These are phyloP conservation scores for Paelopatides confundens DNA, from an alignment of 53 echinoderm and acorn worm species.

Conservation along the genomic window DNA sequence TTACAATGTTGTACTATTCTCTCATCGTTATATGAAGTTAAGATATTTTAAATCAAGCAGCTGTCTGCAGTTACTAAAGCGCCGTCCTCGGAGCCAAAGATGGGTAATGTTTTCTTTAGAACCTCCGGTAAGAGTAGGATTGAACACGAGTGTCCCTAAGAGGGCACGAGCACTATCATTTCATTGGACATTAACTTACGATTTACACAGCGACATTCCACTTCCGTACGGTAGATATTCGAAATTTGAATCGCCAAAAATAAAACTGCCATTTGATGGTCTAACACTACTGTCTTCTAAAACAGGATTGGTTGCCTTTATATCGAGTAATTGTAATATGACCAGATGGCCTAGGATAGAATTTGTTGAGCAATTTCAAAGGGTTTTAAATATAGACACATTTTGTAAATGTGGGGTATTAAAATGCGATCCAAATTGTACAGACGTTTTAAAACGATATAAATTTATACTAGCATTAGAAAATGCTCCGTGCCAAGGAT, in stretches of 20 bases:
- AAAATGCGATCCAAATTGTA: slow-evolving; percentile 5
- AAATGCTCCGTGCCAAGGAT: slow-evolving; percentile 42
- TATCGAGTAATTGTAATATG: slow-evolving; percentile 43
- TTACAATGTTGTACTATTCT: slow-evolving; percentile 40
- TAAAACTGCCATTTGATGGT: not conserved
- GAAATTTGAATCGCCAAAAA: not conserved
- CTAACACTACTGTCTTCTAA: not conserved
- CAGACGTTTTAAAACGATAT: not conserved
- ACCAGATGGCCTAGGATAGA: slow-evolving; percentile 26
- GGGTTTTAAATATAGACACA: slow-evolving; percentile 4
- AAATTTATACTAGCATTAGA: slow-evolving; percentile 39
- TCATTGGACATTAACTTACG: slow-evolving; percentile 42
- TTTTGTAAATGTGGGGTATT: slow-evolving; percentile 28
- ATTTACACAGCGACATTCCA: slow-evolving; percentile 31
- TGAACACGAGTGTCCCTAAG: slow-evolving; percentile 29
- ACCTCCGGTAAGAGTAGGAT: slow-evolving; percentile 40
- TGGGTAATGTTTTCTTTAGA: slow-evolving; percentile 50
- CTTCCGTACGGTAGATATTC: slow-evolving; percentile 37
- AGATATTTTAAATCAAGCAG: slow-evolving; percentile 8
- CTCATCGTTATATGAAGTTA: slow-evolving; percentile 41
- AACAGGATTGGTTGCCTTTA: slow-evolving; percentile 9
- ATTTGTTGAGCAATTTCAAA: slow-evolving; percentile 16
- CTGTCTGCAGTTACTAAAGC: slow-evolving; percentile 6
- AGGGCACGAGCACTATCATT: slow-evolving; percentile 2
- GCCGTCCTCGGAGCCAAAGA: not conserved